These are phyloP conservation scores for Anguilla marmorata DNA, from an alignment of 2,797 vertebrate species.

Conservation along the genomic window DNA sequence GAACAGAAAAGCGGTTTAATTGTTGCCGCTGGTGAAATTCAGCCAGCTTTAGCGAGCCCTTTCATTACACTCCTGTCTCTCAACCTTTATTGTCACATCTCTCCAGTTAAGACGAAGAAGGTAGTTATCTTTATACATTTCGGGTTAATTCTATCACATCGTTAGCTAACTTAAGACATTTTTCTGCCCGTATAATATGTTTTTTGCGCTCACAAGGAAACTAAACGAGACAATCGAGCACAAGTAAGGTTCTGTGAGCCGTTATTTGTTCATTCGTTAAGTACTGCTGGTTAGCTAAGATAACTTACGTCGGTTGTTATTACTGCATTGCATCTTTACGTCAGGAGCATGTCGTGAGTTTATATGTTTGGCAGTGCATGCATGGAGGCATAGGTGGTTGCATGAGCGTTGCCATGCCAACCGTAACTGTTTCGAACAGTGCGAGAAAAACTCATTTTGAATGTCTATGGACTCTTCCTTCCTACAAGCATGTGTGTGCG, in stretches of 20 bases:
- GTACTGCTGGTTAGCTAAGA: neutral
- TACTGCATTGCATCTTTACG: neutral
- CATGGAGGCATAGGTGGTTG: neutral
- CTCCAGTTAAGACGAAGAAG: constrained; percentile 4
- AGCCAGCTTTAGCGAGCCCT: neutral
- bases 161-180: no score
- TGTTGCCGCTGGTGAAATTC: neutral
- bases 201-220: neutral
- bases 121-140: neutral
- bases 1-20: constrained; percentile 32
- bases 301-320: neutral
- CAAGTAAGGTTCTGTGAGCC: neutral
- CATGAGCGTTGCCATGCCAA: constrained; percentile 33
- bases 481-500: neutral
- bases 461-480: neutral
- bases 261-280: neutral
- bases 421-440: constrained; percentile 33
- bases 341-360: neutral
- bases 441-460: neutral
- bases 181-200: neutral
- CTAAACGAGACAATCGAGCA: neutral
- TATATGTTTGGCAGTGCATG: neutral
- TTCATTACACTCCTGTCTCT: neutral
- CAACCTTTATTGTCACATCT: neutral
- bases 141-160: neutral